Evolutionary conservation across 1,140 invertebrate species (phyloP), one percentile per base, ranked within the genome.

Genomic region (Dendrolimus punctatus): DNA sequence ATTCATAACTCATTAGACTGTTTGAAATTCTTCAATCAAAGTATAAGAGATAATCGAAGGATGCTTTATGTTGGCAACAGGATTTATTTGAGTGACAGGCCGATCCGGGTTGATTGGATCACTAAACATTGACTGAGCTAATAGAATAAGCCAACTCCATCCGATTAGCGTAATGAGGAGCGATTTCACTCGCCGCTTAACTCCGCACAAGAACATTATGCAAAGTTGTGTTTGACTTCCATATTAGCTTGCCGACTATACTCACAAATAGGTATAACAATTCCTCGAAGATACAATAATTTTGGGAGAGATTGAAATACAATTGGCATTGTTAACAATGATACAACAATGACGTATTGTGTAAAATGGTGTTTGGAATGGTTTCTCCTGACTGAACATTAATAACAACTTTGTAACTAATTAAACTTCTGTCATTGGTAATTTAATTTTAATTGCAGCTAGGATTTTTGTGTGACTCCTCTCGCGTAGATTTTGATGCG

Each of bases 141-240:
- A 85, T 82, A 79, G 78, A 69, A 66, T 76, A 59, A 66, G 70
- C 73, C 74, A 75, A 80, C 74, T 71, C 67, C 59, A 68, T 69
- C 65, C 78, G 78, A 83, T 83, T 85, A 82, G 73, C 79, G 73
- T 85, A 85, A 85, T 83, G 78, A 85, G 70, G 66, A 72, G 56
- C 72, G 76, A 85, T 75, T 74, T 71, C 63, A 68, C 71, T 67
- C 71, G 60, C 62, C 62, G 55, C 47, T 46, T 53, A 63, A 63
- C 62, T 71, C 65, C 63, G 68, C 60, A 62, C 64, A 73, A 68
- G 68, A 71, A 69, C 78, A 80, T 82, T 85, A 85, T 85, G 76
- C 79, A 74, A 76, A 85, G 63, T 80, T 73, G 57, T 80, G 66
- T 85, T 84, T 85, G 73, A 75, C 69, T 84, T 82, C 68, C 68